These are phyloP conservation scores for Leptinotarsa juncta DNA, from an alignment of 2,888 invertebrate species.

Conservation along the genomic window DNA sequence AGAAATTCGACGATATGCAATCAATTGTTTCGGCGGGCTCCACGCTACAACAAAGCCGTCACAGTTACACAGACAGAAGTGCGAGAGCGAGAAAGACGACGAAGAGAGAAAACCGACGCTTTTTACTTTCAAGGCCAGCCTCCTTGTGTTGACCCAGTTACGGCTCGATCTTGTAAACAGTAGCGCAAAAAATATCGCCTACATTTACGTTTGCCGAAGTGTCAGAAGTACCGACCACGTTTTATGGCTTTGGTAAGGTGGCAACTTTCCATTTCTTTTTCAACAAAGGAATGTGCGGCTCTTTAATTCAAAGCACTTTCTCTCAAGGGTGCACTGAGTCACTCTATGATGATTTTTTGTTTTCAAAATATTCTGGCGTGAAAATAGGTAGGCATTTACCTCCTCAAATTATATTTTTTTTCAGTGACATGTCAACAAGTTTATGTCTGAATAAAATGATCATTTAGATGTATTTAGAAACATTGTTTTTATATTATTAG, in stretches of 20 bases:
- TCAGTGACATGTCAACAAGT: no score
- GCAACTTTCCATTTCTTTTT: constrained; percentile 4
- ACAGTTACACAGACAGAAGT: neutral
- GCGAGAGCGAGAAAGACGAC: neutral
- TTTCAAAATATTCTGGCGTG: no score
- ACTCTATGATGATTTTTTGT: no score
- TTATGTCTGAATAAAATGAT: no score
- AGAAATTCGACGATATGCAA: neutral
- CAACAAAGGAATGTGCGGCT: neutral
- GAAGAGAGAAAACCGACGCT: constrained; percentile 35
- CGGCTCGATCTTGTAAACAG: constrained; percentile 41
- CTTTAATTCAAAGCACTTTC: no score
- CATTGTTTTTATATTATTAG: no score
- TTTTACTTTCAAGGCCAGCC: constrained; percentile 46
- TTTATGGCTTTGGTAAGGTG: constrained; percentile 5
- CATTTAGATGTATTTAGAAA: no score
- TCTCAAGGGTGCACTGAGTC: no score
- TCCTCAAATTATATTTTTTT: no score
- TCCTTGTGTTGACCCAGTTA: constrained; percentile 44
- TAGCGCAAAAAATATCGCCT: constrained; percentile 41
- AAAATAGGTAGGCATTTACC: no score
- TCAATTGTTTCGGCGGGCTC: neutral
- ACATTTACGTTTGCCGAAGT: constrained; percentile 22
- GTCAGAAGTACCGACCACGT: neutral
- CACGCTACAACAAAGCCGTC: neutral